Evolutionary conservation across 2,113 vertebrate genomes (phyloP).

Genomic region (Salvator merianae): DNA sequence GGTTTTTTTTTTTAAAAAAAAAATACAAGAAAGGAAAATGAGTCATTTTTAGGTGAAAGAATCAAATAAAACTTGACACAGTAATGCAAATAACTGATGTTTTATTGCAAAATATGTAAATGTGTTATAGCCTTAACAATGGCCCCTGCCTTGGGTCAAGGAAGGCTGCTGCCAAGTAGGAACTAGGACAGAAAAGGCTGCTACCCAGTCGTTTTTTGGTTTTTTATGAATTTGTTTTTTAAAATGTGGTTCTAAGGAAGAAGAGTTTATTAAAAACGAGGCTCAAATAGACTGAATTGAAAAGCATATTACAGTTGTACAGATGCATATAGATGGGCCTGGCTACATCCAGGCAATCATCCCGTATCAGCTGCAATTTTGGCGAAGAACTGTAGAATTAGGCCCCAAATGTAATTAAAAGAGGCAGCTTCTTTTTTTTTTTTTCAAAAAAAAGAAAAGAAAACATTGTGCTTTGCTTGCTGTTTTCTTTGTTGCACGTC

Average conservation of each 20-base stretch:
- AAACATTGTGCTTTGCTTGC: conserved; percentile 18
- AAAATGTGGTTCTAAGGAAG: conserved; percentile 62
- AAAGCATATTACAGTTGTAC: too few relatives aligned
- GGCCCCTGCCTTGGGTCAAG: conserved; percentile 83
- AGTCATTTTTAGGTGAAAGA: conserved; percentile 95
- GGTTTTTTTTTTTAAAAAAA: conserved; percentile 80
- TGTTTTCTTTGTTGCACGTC: conserved; percentile 27
- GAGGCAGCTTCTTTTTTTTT: not conserved
- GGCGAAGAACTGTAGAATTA: conserved; percentile 1
- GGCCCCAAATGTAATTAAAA: conserved; percentile 21
- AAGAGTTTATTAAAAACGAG: conserved; percentile 69
- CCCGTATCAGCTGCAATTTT: not conserved
- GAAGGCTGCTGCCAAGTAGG: conserved; percentile 78
- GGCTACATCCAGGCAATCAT: conserved; percentile 36
- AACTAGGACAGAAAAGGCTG: conserved; percentile 75
- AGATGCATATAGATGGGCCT: not conserved
- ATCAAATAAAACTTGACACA: conserved; percentile 90
- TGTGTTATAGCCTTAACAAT: conserved; percentile 89
- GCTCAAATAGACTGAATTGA: conserved; percentile 67
- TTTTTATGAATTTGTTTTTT: conserved; percentile 63
- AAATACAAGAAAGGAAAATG: conserved; percentile 96
- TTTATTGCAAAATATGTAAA: conserved; percentile 91
- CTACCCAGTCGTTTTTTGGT: conserved; percentile 64
- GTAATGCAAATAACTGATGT: conserved; percentile 91
- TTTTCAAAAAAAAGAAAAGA: not conserved